Evolutionary conservation across 2,888 invertebrate species (phyloP), one percentile per base, ranked within the genome.

Genomic region (Tyria jacobaeae): DNA sequence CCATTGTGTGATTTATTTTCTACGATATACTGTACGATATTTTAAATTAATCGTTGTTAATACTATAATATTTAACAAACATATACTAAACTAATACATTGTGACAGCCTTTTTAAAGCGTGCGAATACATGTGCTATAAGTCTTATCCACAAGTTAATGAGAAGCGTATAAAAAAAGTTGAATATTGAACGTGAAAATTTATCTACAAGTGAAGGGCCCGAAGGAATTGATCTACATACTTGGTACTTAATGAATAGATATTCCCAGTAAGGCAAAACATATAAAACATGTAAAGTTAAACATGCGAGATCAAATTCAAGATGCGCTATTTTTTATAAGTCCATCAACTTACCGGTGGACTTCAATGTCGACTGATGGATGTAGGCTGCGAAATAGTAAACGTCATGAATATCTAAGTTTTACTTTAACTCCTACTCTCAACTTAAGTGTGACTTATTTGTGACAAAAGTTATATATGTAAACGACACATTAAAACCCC

Each of bases 281-380:
- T n/a, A 55, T 3, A 54, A 52, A 34, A 44, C 14, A 44, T 51
- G 17, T 44, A 37, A 10, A 25, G 14, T 15, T 31, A 34, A 21
- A 50, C 12, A 24, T 34, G 31, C 41, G 12, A 25, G 35, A 15
- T 48, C 21, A 25, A n/a, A 34, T 49, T 24, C 37, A 50, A 44
- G 9, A 41, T 12, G 62, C 65, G 64, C 60, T 55, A 44, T 17
- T 21, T 15, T 34, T 41, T 15, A 4, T 35, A 41, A 62, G 27
- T n/a, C 25, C 35, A 51, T 39, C 15, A 15, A 78, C 76, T 79
- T 72, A 79, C 78, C 79, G 74, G 64, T 75, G 68, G 17, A 79
- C 64, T 73, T 78, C 68, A 54, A 81, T 60, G 54, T 52, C 68
- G 57, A 69, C 63, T 37, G 66, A 52, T 15, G 71, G 67, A 60